Evolutionary conservation across 1,140 invertebrate genomes (phyloP), one percentile per base, ranked within the genome.

Genomic region (Stratiolaelaps scimitus): DNA sequence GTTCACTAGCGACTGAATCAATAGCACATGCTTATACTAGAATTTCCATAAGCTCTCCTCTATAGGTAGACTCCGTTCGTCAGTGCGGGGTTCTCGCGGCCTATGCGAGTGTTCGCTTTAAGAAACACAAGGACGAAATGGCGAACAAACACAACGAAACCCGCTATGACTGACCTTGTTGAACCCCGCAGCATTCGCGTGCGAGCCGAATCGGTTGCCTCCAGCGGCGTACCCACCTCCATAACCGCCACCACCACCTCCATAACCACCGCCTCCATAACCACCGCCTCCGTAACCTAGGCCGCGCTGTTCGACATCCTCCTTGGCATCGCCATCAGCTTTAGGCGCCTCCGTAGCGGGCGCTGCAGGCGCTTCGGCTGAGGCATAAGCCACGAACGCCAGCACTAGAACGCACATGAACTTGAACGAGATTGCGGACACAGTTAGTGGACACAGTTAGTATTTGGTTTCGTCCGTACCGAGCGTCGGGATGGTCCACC

Each of bases 281-380:
- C 53, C 53, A 6, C 47, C 23, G 34, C 53, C 23, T 15, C 53
- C 53, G 15, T 29, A 60, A 60, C 53, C 53, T 60, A 60, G 53
- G 20, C 53, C 53, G 26, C 53, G 26, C 10, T 60, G 17, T 34
- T 60, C 53, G 15, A 60, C 53, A 15, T 17, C 53, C 10, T 60
- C 53, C 20, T 60, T 48, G 47, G 19, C 23, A 17, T 17, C 10
- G 15, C 34, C 23, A 1, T 17, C 53, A 2, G 53, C 53, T 17
- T 1, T 23, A 60, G 10, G 15, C 53, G 53, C 17, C 4, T 26
- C 53, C 10, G 15, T 17, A 34, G 17, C 26, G 15, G n/a, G n/a
- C n/a, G n/a, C n/a, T n/a, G n/a, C n/a, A n/a, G n/a, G n/a, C n/a
- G 1, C 53, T 60, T 60, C 53, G 26, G 26, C 53, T 60, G 15